A percentile compares a stretch with the other conserved stretches of the same genome.
These are phyloP conservation scores for Neostethus bicornis DNA, from an alignment of 2,797 vertebrate genomes.

Conservation along the genomic window DNA sequence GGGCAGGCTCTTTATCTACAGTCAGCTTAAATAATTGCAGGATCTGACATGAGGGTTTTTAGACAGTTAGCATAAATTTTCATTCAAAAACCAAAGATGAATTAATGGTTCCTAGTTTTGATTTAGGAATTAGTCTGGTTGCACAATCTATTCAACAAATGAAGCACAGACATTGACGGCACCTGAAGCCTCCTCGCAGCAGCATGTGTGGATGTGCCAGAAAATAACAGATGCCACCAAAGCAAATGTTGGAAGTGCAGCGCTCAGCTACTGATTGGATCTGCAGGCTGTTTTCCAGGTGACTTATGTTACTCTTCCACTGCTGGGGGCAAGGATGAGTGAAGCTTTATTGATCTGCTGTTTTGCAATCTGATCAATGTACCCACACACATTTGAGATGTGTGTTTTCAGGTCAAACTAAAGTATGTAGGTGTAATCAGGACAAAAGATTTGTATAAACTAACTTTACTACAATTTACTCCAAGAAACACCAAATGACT, in stretches of 20 bases:
- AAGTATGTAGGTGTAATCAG: slow-evolving; percentile 24
- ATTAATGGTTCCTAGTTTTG: slow-evolving; percentile 16
- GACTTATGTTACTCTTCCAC: slow-evolving; percentile 62
- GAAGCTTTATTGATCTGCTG: slow-evolving; percentile 63
- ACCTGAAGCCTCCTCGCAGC: slow-evolving; percentile 56
- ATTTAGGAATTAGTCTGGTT: slow-evolving; percentile 12
- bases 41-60: neutral
- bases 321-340: slow-evolving; percentile 58
- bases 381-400: slow-evolving; percentile 28
- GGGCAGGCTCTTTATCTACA: neutral
- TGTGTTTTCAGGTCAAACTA: slow-evolving; percentile 50
- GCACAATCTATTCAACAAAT: slow-evolving; percentile 24
- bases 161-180: slow-evolving; percentile 36
- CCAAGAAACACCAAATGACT: slow-evolving; percentile 29
- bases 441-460: slow-evolving; percentile 37
- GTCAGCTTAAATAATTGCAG: no score
- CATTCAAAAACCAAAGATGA: neutral
- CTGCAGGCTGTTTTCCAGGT: slow-evolving; percentile 63
- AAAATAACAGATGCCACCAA: slow-evolving; percentile 71
- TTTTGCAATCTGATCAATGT: slow-evolving; percentile 52
- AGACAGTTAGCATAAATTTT: slow-evolving; percentile 1
- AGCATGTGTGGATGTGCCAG: slow-evolving; percentile 47
- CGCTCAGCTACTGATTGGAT: slow-evolving; percentile 62
- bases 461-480: slow-evolving; percentile 7
- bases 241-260: slow-evolving; percentile 68